Percentiles rank a stretch among this genome's conserved stretches.
phyloP scores from a whole-genome alignment of 2,888 invertebrate genomes.

The Oligia latruncula region DNA sequence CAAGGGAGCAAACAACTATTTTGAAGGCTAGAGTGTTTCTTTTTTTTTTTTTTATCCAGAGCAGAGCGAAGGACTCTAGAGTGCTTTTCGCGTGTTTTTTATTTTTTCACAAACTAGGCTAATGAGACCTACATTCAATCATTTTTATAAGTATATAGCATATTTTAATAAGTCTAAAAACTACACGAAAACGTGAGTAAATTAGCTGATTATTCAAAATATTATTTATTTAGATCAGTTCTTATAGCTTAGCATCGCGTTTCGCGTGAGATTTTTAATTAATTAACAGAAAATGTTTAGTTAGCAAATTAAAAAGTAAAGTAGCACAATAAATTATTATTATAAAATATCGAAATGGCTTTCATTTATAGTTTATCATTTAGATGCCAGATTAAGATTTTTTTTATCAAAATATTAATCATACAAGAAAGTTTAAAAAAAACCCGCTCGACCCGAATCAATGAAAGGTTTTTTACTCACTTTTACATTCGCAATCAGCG shows the following conservation, averaged over 20 bases:
- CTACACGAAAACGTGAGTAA: conserved; percentile 26
- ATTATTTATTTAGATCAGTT: conserved; percentile 39
- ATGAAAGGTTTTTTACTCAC: conserved; percentile 38
- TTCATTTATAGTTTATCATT: neutral
- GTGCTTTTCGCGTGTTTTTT: no score
- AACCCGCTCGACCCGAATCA: conserved; percentile 28
- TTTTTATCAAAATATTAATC: conserved; percentile 7
- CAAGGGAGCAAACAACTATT: no score
- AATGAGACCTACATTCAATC: conserved; percentile 55
- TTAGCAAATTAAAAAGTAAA: conserved; percentile 2
- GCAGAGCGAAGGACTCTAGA: no score
- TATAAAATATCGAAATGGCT: neutral
- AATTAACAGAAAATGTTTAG: conserved; percentile 5
- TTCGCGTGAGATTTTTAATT: conserved; percentile 24
- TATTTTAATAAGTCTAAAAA: conserved; percentile 20
- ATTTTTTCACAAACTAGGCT: neutral
- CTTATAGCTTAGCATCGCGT: neutral
- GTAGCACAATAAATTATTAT: neutral
- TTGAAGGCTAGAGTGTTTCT: no score
- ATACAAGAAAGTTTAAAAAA: conserved; percentile 20
- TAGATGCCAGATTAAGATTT: neutral
- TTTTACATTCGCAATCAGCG: conserved; percentile 54
- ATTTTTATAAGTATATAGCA: neutral
- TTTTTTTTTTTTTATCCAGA: no score
- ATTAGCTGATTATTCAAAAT: conserved; percentile 26